phyloP scores from a whole-genome alignment of 2,888 invertebrate genomes.

The Pelosia muscerda region DNA sequence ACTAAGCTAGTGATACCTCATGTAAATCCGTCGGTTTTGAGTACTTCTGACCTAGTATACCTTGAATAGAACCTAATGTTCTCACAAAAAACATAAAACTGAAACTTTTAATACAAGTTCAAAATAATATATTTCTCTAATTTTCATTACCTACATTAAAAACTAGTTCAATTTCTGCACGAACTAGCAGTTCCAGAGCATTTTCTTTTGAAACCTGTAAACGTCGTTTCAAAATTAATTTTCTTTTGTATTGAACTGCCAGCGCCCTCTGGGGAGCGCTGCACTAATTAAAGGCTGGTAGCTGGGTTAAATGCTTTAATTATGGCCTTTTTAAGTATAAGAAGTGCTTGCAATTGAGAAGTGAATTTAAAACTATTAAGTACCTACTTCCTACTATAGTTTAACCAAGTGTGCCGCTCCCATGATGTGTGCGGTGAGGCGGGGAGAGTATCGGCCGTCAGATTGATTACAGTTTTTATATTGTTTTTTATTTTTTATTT shows the following conservation, averaged over 20 bases:
- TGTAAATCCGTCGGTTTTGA: too few species aligned
- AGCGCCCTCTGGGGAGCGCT: constrained; percentile 30
- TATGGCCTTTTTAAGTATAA: constrained; percentile 3
- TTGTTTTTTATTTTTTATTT: too few species aligned
- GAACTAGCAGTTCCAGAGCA: constrained; percentile 22
- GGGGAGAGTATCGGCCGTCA: too few species aligned
- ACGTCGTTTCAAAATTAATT: constrained; percentile 32
- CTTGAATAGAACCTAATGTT: too few species aligned
- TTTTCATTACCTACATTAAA: background rate
- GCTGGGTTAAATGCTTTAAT: constrained; percentile 17
- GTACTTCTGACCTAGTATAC: too few species aligned
- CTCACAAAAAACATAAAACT: too few species aligned
- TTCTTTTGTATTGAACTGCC: constrained; percentile 39
- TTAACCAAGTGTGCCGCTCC: too few species aligned
- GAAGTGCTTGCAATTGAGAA: constrained; percentile 7
- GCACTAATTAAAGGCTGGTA: constrained; percentile 48
- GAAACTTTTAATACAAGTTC: background rate
- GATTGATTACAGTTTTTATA: too few species aligned
- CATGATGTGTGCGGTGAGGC: too few species aligned
- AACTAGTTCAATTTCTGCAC: constrained; percentile 24
- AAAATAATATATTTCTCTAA: background rate
- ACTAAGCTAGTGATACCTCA: too few species aligned
- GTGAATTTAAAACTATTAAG: background rate
- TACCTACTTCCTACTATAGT: background rate
- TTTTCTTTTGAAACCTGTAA: constrained; percentile 33